phyloP scores from a whole-genome alignment of 2,888 invertebrate genomes.

The Epistrophella euchroma region DNA sequence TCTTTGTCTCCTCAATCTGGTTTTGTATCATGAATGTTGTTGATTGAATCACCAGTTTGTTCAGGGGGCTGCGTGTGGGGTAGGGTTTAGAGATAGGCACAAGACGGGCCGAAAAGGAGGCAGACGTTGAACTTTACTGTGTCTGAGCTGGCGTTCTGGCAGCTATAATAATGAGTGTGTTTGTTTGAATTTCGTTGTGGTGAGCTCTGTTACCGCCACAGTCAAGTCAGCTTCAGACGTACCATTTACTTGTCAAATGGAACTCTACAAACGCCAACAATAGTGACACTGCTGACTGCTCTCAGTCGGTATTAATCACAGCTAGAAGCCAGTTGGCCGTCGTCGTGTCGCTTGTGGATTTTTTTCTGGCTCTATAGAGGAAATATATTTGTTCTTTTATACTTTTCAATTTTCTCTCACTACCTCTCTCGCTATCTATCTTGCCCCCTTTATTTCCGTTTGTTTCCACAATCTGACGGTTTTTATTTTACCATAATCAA shows the following conservation, averaged over 20 bases:
- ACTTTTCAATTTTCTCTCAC: conserved; percentile 25
- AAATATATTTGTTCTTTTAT: conserved; percentile 26
- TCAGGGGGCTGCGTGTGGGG: conserved; percentile 41
- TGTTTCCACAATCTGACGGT: conserved; percentile 24
- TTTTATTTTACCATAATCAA: conserved; percentile 47
- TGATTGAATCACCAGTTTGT: conserved; percentile 19
- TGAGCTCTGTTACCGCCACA: conserved; percentile 22
- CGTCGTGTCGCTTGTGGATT: conserved; percentile 36
- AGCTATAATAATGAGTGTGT: conserved; percentile 32
- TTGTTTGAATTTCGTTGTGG: conserved; percentile 51
- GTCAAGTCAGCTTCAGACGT: conserved; percentile 22
- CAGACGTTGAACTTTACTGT: conserved; percentile 44
- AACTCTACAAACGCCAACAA: conserved; percentile 46
- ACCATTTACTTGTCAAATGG: conserved; percentile 48
- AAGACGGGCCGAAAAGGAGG: conserved; percentile 43
- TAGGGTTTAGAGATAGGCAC: conserved; percentile 54
- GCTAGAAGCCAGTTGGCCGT: conserved; percentile 66
- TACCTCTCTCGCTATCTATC: conserved; percentile 29
- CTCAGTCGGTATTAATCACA: conserved; percentile 73
- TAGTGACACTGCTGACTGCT: conserved; percentile 60
- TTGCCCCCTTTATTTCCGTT: conserved; percentile 33
- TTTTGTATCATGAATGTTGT: conserved; percentile 41
- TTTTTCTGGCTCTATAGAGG: conserved; percentile 54
- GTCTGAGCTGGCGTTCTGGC: conserved; percentile 27
- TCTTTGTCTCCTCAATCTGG: conserved; percentile 59